phyloP scores from a whole-genome alignment of 2,113 vertebrate species.

The Platysternon megacephalum region DNA sequence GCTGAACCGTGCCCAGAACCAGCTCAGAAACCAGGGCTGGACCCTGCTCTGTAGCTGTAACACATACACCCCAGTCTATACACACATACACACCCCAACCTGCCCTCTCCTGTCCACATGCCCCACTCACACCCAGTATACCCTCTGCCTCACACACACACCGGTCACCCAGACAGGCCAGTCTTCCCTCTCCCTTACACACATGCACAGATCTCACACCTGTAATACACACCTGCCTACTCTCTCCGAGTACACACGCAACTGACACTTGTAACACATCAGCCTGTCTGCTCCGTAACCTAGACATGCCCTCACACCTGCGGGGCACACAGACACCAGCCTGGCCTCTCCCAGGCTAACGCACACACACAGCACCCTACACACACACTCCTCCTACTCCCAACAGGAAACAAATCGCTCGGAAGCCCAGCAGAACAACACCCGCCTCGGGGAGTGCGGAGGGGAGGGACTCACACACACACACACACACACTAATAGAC shows the following conservation, averaged over 20 bases:
- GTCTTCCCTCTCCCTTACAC: not conserved
- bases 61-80: not conserved
- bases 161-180: not conserved
- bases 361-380: not conserved
- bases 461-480: not conserved
- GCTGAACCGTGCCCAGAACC: rapidly evolving
- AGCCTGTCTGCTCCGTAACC: too few relatives aligned
- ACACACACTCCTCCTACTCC: not conserved
- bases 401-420: too few relatives aligned
- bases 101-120: not conserved
- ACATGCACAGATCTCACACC: not conserved
- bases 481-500: not conserved
- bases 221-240: not conserved
- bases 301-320: not conserved
- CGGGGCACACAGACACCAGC: too few relatives aligned
- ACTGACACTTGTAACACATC: too few relatives aligned
- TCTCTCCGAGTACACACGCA: too few relatives aligned
- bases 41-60: not conserved
- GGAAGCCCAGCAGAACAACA: too few relatives aligned
- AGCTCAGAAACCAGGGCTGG: not conserved
- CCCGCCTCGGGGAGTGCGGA: not conserved
- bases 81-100: not conserved
- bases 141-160: not conserved
- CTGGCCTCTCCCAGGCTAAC: not conserved
- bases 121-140: not conserved